Conservation (phyloP, 2,113 vertebrate species). For the Butastur rufipennis region DNA sequence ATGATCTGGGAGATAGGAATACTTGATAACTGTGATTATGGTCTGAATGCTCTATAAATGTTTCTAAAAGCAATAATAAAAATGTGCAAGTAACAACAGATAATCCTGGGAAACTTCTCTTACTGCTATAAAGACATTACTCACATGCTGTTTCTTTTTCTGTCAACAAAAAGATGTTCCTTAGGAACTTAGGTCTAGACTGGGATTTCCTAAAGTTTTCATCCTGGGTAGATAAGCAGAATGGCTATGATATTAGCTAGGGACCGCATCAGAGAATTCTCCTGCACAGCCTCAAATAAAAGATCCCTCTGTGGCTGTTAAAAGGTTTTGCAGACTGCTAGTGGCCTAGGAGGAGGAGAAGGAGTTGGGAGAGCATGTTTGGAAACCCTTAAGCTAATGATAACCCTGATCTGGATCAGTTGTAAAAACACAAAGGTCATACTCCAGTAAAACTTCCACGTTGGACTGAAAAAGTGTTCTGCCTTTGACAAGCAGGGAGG, state of each 20-base stretch:
- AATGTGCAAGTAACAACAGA: neutral
- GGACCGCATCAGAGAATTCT: neutral
- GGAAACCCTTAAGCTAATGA: neutral
- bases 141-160: neutral
- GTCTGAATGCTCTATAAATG: neutral
- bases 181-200: neutral
- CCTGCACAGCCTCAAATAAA: neutral
- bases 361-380: neutral
- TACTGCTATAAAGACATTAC: neutral
- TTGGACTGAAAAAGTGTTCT: neutral
- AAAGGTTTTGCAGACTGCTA: neutral
- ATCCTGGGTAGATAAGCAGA: neutral
- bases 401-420: neutral
- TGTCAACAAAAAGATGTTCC: neutral
- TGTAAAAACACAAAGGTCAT: neutral
- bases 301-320: neutral
- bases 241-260: neutral
- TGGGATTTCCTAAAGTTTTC: neutral
- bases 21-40: neutral
- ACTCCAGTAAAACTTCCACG: neutral
- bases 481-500: neutral
- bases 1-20: neutral
- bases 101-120: neutral
- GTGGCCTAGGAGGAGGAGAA: neutral
- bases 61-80: constrained; percentile 32